Percentiles rank a stretch among this genome's conserved stretches.
These are phyloP conservation scores for Stomatorhinus walkeri DNA, from an alignment of 2,797 vertebrate species.

Conservation along the genomic window DNA sequence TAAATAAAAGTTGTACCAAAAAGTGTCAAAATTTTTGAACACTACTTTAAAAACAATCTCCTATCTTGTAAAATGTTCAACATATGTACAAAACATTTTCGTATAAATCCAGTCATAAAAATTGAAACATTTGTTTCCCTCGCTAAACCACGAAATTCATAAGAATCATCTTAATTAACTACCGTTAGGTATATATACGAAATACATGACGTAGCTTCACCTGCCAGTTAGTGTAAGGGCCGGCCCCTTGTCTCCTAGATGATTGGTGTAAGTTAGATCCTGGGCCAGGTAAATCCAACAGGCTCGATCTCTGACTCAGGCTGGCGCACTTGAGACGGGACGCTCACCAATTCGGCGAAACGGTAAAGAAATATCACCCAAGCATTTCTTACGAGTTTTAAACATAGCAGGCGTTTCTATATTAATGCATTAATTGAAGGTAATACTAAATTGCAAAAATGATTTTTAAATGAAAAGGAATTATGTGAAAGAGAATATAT, in stretches of 20 bases:
- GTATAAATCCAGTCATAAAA: background rate
- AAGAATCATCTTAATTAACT: background rate
- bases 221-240: constrained; percentile 45
- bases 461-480: background rate
- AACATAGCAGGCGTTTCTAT: background rate
- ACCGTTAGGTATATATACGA: background rate
- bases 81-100: background rate
- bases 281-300: constrained; percentile 27
- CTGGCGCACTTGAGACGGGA: constrained; percentile 41
- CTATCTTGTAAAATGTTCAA: background rate
- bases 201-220: background rate
- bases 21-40: background rate
- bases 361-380: constrained; percentile 7
- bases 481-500: background rate
- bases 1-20: background rate
- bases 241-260: constrained; percentile 42
- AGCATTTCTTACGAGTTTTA: background rate
- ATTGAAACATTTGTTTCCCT: background rate
- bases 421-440: background rate
- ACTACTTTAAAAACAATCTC: background rate
- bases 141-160: background rate
- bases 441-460: background rate
- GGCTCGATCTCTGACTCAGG: constrained; percentile 31
- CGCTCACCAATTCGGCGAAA: constrained; percentile 31
- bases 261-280: constrained; percentile 51